Conservation (phyloP, 2,888 invertebrate genomes). For the Silvanus unidentatus region DNA sequence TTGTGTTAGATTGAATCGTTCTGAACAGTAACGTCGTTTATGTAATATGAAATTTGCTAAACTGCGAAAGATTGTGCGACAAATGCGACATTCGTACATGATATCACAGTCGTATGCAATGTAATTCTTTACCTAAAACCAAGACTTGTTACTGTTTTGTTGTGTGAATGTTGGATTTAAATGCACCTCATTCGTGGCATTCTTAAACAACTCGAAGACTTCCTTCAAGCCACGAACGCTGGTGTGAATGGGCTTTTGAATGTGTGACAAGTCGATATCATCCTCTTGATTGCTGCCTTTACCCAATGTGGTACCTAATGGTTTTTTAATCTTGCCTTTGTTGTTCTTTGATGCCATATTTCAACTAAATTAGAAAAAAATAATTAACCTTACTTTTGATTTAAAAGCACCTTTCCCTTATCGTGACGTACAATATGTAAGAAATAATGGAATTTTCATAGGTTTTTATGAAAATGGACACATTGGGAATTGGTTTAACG, state of each 20-base stretch:
- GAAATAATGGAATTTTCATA: too few relatives aligned
- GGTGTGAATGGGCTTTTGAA: slow-evolving; percentile 60
- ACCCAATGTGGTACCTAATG: slow-evolving; percentile 36
- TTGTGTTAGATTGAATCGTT: slow-evolving; percentile 43
- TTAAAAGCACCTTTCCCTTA: background rate
- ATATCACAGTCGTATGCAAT: slow-evolving; percentile 80
- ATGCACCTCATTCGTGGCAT: slow-evolving; percentile 68
- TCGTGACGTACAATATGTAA: too few relatives aligned
- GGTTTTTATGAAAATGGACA: too few relatives aligned
- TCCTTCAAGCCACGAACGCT: slow-evolving; percentile 65
- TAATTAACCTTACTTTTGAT: slow-evolving; percentile 1
- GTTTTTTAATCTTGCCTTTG: slow-evolving; percentile 31
- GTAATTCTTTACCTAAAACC: slow-evolving; percentile 63
- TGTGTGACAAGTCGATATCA: slow-evolving; percentile 43
- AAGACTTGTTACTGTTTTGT: slow-evolving; percentile 1
- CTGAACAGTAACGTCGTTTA: slow-evolving; percentile 75
- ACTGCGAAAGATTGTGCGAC: slow-evolving; percentile 79
- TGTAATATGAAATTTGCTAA: slow-evolving; percentile 84
- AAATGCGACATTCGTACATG: slow-evolving; percentile 84
- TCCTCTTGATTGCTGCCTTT: slow-evolving; percentile 30
- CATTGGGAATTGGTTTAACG: too few relatives aligned
- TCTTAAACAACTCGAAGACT: slow-evolving; percentile 65
- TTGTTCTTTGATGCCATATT: slow-evolving; percentile 24
- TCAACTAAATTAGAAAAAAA: background rate
- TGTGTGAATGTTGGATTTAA: background rate